phyloP scores from a whole-genome alignment of 2,113 vertebrate genomes.

The Hippocampus barbouri region DNA sequence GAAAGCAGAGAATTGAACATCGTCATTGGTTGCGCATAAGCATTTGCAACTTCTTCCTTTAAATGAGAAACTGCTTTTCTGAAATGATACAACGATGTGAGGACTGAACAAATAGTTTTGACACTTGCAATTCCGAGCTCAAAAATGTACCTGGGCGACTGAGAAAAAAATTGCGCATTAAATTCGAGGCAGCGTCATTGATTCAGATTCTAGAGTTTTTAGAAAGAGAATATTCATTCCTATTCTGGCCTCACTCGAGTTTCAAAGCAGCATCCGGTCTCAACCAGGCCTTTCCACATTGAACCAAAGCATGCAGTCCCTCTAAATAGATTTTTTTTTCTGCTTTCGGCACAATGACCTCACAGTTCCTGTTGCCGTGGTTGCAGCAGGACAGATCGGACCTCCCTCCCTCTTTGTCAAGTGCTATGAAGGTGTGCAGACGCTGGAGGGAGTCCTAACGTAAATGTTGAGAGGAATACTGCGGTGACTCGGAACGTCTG shows the following conservation, averaged over 20 bases:
- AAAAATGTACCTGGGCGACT: too few species aligned
- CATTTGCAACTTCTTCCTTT: too few species aligned
- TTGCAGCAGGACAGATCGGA: slow-evolving; percentile 23
- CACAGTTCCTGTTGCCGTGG: slow-evolving; percentile 29
- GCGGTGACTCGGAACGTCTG: neutral
- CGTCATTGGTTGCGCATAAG: too few species aligned
- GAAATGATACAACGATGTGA: too few species aligned
- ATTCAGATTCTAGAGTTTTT: neutral
- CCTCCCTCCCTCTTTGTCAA: slow-evolving; percentile 9
- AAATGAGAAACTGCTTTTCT: too few species aligned
- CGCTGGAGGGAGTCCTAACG: slow-evolving; percentile 58
- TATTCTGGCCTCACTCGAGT: neutral
- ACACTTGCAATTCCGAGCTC: too few species aligned
- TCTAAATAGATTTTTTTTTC: slow-evolving; percentile 27
- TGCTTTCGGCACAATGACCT: slow-evolving; percentile 28
- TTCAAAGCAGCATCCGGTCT: slow-evolving; percentile 2
- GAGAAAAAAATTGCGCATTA: too few species aligned
- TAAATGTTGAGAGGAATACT: neutral
- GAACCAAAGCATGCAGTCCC: slow-evolving; percentile 19
- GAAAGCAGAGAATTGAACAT: too few species aligned
- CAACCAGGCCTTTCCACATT: slow-evolving; percentile 30
- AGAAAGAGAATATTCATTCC: neutral
- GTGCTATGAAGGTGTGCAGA: slow-evolving; percentile 28
- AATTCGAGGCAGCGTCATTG: too few species aligned
- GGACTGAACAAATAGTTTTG: too few species aligned